Conservation (phyloP, 2,113 vertebrate genomes). For the Tetrao urogallus region DNA sequence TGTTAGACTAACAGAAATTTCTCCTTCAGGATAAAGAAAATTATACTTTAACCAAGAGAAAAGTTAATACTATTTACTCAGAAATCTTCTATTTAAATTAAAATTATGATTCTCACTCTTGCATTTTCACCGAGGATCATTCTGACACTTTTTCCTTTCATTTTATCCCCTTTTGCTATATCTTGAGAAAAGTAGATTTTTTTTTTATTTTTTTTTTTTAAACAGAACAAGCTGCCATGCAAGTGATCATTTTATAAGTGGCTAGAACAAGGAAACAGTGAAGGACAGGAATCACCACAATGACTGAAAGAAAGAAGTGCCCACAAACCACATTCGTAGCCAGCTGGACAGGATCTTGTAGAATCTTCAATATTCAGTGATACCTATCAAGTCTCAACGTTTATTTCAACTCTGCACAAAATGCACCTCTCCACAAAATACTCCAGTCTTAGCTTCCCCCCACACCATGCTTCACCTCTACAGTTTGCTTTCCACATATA, state of each 20-base stretch:
- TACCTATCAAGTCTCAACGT: not conserved
- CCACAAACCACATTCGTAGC: not conserved
- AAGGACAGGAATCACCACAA: not conserved
- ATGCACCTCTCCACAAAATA: not conserved
- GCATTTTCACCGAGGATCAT: not conserved
- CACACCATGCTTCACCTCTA: not conserved
- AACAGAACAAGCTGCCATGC: conserved; percentile 16
- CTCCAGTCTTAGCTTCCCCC: not conserved
- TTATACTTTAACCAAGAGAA: not conserved
- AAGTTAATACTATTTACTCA: not conserved
- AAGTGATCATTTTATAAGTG: not conserved
- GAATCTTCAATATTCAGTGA: not conserved
- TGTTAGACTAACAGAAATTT: not conserved
- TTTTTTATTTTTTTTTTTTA: not conserved
- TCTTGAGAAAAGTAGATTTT: not conserved
- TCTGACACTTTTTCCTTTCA: not conserved
- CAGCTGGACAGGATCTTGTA: not conserved
- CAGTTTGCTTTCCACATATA: not conserved
- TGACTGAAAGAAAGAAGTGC: not conserved
- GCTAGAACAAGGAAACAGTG: not conserved
- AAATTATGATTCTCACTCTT: not conserved
- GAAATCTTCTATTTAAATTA: not conserved
- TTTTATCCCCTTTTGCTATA: not conserved
- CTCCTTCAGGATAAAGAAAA: not conserved
- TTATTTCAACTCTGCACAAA: not conserved